A percentile compares a stretch with the other conserved stretches of the same genome.
These are phyloP conservation scores for Drosophila stalkeri DNA, from an alignment of 2,888 invertebrate genomes.

Conservation along the genomic window DNA sequence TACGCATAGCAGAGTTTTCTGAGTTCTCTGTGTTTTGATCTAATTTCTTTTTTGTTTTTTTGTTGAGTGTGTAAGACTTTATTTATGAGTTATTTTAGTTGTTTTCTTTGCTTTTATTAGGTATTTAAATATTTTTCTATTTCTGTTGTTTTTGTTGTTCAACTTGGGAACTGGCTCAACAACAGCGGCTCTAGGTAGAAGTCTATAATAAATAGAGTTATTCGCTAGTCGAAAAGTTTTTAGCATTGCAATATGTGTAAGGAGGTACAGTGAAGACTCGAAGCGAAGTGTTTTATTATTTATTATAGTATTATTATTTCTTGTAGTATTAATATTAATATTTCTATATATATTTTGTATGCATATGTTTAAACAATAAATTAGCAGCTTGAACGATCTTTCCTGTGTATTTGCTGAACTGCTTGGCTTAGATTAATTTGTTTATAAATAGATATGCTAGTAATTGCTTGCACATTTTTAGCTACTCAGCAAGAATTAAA, in stretches of 20 bases:
- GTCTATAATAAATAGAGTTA: slow-evolving; percentile 32
- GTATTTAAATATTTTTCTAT: slow-evolving; percentile 20
- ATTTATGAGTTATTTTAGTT: slow-evolving; percentile 35
- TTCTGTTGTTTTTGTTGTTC: background rate
- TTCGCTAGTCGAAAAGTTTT: slow-evolving; percentile 3
- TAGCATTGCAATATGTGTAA: background rate
- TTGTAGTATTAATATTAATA: too few species aligned
- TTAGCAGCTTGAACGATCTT: background rate
- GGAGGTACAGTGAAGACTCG: background rate
- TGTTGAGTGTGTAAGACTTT: slow-evolving; percentile 40
- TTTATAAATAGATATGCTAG: background rate
- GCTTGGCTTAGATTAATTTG: background rate
- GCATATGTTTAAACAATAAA: background rate
- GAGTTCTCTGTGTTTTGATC: background rate
- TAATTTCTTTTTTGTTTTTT: background rate
- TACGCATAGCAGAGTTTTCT: slow-evolving; percentile 15
- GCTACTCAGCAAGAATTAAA: too few species aligned
- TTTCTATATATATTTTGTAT: too few species aligned
- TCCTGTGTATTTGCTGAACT: background rate
- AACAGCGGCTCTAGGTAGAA: slow-evolving; percentile 5
- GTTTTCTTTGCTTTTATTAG: slow-evolving; percentile 26
- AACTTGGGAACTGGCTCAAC: slow-evolving; percentile 42
- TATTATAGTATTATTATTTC: background rate
- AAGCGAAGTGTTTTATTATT: background rate
- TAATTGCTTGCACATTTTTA: background rate